A percentile compares a stretch with the other conserved stretches of the same genome.
Evolutionary conservation across 35 echinoderm and acorn worm species (phyloP).

Genomic region (Ptychodera flava): DNA sequence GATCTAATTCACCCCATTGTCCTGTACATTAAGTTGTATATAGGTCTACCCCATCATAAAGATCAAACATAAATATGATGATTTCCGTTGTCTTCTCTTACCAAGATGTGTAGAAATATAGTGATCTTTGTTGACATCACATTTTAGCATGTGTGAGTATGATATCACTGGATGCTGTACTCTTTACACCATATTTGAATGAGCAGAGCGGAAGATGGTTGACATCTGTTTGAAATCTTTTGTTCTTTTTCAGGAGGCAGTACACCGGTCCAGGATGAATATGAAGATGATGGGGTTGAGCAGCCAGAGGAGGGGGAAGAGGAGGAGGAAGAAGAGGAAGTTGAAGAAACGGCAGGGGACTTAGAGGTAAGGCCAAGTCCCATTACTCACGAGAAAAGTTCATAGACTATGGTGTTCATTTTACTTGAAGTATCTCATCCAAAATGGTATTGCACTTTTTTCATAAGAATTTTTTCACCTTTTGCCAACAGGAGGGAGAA

Average conservation of each 20-base stretch:
- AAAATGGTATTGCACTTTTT: too few species aligned
- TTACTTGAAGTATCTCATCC: neutral
- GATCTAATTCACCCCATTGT: too few species aligned
- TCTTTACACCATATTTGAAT: neutral
- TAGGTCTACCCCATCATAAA: too few species aligned
- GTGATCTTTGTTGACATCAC: neutral
- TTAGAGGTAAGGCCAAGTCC: conserved; percentile 30
- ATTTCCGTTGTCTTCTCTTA: neutral
- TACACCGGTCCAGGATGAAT: conserved; percentile 71
- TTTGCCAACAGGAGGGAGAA: conserved; percentile 52
- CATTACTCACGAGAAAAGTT: neutral
- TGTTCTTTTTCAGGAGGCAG: conserved; percentile 39
- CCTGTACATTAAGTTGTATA: too few species aligned
- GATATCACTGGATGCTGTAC: neutral
- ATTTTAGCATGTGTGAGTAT: neutral
- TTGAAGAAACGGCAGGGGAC: neutral
- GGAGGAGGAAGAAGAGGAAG: conserved; percentile 16
- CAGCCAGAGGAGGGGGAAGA: conserved; percentile 16
- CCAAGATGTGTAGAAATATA: neutral
- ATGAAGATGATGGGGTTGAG: conserved; percentile 27
- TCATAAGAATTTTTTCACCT: neutral
- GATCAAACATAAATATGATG: too few species aligned
- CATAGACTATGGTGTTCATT: too few species aligned
- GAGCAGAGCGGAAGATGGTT: neutral
- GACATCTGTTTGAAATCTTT: neutral